A percentile compares a stretch with the other conserved stretches of the same genome.
phyloP scores from a whole-genome alignment of 2,888 invertebrate genomes.

The Eupithecia dodoneata region DNA sequence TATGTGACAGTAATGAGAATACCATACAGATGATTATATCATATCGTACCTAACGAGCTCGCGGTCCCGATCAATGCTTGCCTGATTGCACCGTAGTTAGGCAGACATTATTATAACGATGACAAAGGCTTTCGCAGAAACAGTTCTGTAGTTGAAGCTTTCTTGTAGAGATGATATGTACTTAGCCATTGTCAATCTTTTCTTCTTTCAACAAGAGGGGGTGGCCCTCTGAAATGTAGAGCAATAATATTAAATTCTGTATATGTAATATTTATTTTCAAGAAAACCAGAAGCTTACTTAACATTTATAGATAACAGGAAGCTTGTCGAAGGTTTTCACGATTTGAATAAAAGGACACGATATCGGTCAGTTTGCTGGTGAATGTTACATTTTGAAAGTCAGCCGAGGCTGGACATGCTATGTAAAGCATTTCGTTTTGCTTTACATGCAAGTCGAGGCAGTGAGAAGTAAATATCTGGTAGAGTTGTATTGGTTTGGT shows the following conservation, averaged over 20 bases:
- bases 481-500: slow-evolving; percentile 59
- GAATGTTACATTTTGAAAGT: slow-evolving; percentile 1
- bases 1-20: slow-evolving; percentile 76
- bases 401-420: slow-evolving; percentile 1
- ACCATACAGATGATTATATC: slow-evolving; percentile 56
- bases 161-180: not conserved
- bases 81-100: slow-evolving; percentile 57
- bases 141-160: not conserved
- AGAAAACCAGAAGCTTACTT: too few relatives aligned
- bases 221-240: not conserved
- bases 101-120: not conserved
- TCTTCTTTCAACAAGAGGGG: not conserved
- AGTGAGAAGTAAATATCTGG: slow-evolving; percentile 65
- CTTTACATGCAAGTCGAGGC: slow-evolving; percentile 53
- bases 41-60: slow-evolving; percentile 48
- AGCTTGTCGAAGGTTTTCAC: too few relatives aligned
- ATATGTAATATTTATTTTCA: too few relatives aligned
- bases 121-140: not conserved
- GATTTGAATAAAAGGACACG: not conserved
- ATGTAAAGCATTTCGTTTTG: slow-evolving; percentile 20
- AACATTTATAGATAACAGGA: too few relatives aligned
- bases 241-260: not conserved
- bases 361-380: not conserved
- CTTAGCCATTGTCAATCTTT: not conserved
- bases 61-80: slow-evolving; percentile 70